phyloP scores from a whole-genome alignment of 2,113 vertebrate genomes.

The Scomber colias region DNA sequence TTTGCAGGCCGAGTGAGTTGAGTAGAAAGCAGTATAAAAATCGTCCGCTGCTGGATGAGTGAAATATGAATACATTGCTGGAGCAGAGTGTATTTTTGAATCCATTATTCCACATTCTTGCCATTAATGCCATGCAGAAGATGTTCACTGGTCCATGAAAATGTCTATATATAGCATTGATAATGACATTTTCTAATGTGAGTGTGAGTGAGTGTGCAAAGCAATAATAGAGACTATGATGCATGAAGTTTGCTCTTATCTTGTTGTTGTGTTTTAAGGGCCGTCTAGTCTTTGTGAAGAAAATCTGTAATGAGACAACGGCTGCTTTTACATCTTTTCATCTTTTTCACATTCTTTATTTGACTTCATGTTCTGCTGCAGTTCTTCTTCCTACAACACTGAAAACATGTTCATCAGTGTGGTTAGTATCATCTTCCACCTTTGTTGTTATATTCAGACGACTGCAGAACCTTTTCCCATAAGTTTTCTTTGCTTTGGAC shows the following conservation, averaged over 20 bases:
- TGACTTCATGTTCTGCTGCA: too few relatives aligned
- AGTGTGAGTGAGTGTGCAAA: conserved; percentile 15
- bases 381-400: not conserved
- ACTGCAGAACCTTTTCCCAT: not conserved
- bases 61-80: conserved; percentile 70
- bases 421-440: not conserved
- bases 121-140: conserved; percentile 59
- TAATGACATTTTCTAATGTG: conserved; percentile 37
- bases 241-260: not conserved
- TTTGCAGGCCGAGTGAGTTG: conserved; percentile 64
- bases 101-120: conserved; percentile 67
- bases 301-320: not conserved
- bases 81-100: conserved; percentile 38
- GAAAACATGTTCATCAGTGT: not conserved
- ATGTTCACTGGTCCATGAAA: conserved; percentile 38
- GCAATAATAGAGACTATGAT: not conserved
- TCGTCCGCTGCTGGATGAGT: conserved; percentile 49
- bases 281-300: not conserved
- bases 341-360: not conserved
- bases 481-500: conserved; percentile 7
- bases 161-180: conserved; percentile 31
- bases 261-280: not conserved
- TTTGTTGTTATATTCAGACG: conserved; percentile 9
- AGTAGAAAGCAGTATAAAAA: conserved; percentile 61
- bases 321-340: not conserved